Conservation (phyloP, 2,888 invertebrate genomes). For the Automeris io region DNA sequence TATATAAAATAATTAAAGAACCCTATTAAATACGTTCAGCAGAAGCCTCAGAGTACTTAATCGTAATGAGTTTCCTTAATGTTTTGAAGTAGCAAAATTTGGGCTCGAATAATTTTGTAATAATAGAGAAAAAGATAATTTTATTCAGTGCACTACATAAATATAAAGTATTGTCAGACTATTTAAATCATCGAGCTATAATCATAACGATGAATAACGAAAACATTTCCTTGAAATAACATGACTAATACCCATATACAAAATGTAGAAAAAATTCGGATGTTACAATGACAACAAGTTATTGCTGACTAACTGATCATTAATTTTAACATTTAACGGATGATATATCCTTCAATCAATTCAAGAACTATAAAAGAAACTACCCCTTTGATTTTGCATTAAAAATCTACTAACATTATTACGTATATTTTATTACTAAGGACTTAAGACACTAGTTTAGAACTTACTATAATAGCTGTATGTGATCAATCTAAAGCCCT, state of each 20-base stretch:
- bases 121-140: too few species aligned
- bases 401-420: too few species aligned
- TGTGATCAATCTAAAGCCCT: background rate
- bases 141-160: too few species aligned
- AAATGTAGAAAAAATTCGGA: slow-evolving; percentile 19
- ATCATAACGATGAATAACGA: slow-evolving; percentile 22
- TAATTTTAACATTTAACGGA: background rate
- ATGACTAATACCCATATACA: slow-evolving; percentile 25
- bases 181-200: slow-evolving; percentile 11
- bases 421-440: too few species aligned
- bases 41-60: too few species aligned
- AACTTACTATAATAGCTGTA: slow-evolving; percentile 1
- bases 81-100: too few species aligned
- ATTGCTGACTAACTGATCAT: background rate
- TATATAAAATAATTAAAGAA: too few species aligned
- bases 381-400: background rate
- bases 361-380: background rate
- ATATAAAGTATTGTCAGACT: too few species aligned
- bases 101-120: too few species aligned
- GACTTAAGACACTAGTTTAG: too few species aligned
- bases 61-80: too few species aligned
- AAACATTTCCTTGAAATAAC: slow-evolving; percentile 19
- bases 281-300: slow-evolving; percentile 4
- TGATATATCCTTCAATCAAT: background rate
- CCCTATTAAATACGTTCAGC: too few species aligned